These are phyloP conservation scores for Eufriesea mexicana DNA, from an alignment of 1,140 invertebrate genomes.

Conservation along the genomic window DNA sequence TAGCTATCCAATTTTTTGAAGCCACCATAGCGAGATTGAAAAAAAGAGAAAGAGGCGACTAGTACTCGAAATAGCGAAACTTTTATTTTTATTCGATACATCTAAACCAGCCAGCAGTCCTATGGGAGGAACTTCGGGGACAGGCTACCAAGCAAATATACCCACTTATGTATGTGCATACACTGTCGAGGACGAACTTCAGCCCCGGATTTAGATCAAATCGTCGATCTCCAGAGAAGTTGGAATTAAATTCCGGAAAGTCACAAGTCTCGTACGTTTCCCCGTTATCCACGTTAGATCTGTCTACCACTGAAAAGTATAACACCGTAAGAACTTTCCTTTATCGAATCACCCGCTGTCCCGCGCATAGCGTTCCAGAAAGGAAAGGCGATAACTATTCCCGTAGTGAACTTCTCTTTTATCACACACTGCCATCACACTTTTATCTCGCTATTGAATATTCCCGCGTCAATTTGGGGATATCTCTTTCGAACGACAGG, in stretches of 20 bases:
- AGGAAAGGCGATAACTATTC: too few relatives aligned
- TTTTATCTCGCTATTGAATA: neutral
- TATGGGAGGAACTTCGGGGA: neutral
- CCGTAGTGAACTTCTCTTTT: neutral
- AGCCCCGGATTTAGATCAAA: conserved; percentile 32
- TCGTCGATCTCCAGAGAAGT: conserved; percentile 12
- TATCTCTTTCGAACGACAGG: neutral
- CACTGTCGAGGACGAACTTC: neutral
- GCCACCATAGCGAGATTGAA: neutral
- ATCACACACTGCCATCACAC: neutral
- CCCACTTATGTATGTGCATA: conserved; percentile 13
- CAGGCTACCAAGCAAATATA: conserved; percentile 14
- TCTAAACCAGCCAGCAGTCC: neutral
- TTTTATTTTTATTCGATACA: neutral
- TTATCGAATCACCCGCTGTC: conserved; percentile 5
- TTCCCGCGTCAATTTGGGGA: neutral
- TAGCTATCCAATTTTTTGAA: too few relatives aligned
- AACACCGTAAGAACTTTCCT: conserved; percentile 5
- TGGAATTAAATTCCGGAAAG: conserved; percentile 28
- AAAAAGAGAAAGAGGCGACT: neutral
- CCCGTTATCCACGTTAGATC: neutral
- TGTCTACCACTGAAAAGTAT: conserved; percentile 4
- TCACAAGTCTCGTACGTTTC: conserved; percentile 13
- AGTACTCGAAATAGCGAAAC: conserved; percentile 5
- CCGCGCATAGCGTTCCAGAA: neutral